Percentiles rank a stretch among this genome's conserved stretches.
phyloP scores from a whole-genome alignment of 2,113 vertebrate genomes.

The Apeltes quadracus region DNA sequence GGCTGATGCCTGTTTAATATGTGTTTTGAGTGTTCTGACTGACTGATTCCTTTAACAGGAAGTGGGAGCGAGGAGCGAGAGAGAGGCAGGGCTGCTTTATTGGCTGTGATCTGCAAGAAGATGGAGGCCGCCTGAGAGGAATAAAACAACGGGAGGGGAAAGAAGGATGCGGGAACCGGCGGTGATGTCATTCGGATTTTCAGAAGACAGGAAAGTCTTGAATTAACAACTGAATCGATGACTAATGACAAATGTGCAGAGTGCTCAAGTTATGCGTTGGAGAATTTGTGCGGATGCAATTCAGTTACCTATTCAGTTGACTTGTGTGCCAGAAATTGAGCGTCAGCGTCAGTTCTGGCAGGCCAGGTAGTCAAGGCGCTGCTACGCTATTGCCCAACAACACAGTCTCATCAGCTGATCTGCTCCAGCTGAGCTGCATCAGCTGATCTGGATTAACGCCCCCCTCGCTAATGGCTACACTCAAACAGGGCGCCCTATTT shows the following conservation, averaged over 20 bases:
- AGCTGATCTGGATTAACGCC: no score
- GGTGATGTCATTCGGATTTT: constrained; percentile 46
- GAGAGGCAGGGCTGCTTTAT: constrained; percentile 68
- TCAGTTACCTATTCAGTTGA: no score
- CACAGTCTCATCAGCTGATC: no score
- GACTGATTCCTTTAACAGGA: constrained; percentile 78
- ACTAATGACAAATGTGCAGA: constrained; percentile 10
- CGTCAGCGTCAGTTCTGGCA: no score
- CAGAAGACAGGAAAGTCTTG: constrained; percentile 25
- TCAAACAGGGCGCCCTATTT: no score
- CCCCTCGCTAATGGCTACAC: no score
- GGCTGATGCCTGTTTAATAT: constrained; percentile 82
- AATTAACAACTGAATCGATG: neutral
- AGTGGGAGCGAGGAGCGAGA: constrained; percentile 47
- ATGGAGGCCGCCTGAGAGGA: constrained; percentile 72
- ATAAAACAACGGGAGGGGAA: constrained; percentile 58
- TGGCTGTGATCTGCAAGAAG: constrained; percentile 75
- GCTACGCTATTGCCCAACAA: no score
- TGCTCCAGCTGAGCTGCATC: no score
- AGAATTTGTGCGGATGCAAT: neutral
- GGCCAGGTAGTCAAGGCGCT: no score
- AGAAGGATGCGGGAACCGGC: constrained; percentile 32
- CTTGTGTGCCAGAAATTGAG: no score
- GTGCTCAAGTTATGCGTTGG: neutral
- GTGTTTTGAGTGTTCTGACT: constrained; percentile 80